Conservation (phyloP, 2,113 vertebrate genomes). For the Nycticorax nycticorax region DNA sequence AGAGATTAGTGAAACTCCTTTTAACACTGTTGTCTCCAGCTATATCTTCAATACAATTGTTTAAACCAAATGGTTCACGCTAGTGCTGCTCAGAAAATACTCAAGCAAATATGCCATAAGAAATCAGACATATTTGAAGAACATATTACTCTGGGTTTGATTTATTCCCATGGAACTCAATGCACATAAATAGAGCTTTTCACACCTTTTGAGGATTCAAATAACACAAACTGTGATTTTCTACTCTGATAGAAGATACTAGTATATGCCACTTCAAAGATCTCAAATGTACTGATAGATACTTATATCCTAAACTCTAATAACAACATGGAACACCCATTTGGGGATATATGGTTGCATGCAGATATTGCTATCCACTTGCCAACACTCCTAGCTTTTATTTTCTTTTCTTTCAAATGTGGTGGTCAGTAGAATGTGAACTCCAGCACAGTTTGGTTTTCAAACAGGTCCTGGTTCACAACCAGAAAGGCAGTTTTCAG, state of each 20-base stretch:
- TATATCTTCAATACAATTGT: not conserved
- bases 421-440: not conserved
- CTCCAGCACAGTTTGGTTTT: not conserved
- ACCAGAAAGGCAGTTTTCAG: not conserved
- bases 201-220: not conserved
- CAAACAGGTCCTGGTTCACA: not conserved
- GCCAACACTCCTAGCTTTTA: not conserved
- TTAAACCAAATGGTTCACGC: not conserved
- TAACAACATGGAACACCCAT: not conserved
- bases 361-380: not conserved
- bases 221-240: not conserved
- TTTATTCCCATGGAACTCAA: not conserved
- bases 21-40: not conserved
- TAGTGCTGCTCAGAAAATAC: not conserved
- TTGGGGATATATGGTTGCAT: not conserved
- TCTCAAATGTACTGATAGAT: not conserved
- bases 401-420: not conserved
- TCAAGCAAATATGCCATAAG: not conserved
- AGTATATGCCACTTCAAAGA: not conserved
- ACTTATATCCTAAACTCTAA: not conserved
- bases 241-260: not conserved
- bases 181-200: not conserved
- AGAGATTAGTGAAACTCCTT: not conserved
- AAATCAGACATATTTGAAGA: not conserved
- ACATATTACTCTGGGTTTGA: not conserved